Evolutionary conservation across 2,797 vertebrate genomes (phyloP).

Genomic region (Megaceryle alcyon): DNA sequence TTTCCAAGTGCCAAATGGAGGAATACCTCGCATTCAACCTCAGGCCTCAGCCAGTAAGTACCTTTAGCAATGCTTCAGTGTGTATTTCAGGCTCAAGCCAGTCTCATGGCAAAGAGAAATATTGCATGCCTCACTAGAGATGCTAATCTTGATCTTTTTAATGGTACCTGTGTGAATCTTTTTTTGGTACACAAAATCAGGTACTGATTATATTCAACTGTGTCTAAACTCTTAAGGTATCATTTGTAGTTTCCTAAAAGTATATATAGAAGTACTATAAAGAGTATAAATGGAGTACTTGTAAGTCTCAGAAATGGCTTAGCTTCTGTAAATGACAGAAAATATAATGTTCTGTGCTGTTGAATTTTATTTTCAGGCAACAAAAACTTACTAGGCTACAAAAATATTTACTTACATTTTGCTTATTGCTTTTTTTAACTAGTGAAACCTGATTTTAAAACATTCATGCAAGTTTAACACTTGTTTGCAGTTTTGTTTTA

Average conservation of each 20-base stretch:
- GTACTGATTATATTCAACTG: neutral
- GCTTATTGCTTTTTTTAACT: neutral
- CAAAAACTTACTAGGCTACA: neutral
- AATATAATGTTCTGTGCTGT: neutral
- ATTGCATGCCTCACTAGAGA: neutral
- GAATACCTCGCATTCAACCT: conserved; percentile 92
- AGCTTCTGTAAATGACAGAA: neutral
- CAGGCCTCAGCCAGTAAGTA: conserved; percentile 94
- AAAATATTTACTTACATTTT: neutral
- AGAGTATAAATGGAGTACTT: neutral
- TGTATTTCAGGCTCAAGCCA: neutral
- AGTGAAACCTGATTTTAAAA: neutral
- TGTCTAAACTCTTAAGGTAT: neutral
- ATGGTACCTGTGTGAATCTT: neutral
- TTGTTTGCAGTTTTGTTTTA: neutral
- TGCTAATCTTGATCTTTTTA: conserved; percentile 6
- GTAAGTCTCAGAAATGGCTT: neutral
- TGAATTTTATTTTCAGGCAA: neutral
- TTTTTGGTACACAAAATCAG: neutral
- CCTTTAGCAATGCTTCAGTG: neutral
- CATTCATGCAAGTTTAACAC: neutral
- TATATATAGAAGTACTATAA: neutral
- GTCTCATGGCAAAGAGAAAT: conserved; percentile 10
- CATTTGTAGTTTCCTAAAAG: neutral
- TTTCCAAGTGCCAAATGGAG: conserved; percentile 96